These are phyloP conservation scores for Babyrousa celebensis DNA, from an alignment of 2,797 vertebrate genomes.

Conservation along the genomic window DNA sequence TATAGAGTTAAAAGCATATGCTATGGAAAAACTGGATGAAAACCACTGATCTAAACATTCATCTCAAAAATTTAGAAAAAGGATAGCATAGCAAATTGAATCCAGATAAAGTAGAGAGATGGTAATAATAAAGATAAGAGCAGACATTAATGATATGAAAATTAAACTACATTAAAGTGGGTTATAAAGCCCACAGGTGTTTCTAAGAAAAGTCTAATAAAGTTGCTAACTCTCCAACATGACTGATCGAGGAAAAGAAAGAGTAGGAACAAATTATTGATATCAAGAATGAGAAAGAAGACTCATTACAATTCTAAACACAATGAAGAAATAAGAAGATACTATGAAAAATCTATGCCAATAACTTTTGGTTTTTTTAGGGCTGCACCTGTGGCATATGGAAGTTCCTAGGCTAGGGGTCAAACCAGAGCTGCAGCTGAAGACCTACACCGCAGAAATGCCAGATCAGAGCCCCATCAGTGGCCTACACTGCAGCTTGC, in stretches of 20 bases:
- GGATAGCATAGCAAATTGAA: background rate
- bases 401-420: too few species aligned
- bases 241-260: background rate
- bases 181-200: background rate
- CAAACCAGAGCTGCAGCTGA: too few species aligned
- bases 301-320: background rate
- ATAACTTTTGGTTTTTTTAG: background rate
- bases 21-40: background rate
- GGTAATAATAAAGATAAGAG: background rate
- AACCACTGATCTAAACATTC: background rate
- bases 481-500: too few species aligned
- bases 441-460: too few species aligned
- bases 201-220: background rate
- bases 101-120: background rate
- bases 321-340: background rate
- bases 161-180: background rate
- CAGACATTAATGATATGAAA: background rate
- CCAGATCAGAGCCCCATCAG: too few species aligned
- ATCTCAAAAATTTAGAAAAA: constrained; percentile 2
- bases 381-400: too few species aligned
- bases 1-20: background rate
- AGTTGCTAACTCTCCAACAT: background rate
- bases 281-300: background rate
- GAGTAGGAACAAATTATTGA: background rate
- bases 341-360: background rate